phyloP scores from a whole-genome alignment of 2,888 invertebrate genomes.

The Leucozona laternaria region DNA sequence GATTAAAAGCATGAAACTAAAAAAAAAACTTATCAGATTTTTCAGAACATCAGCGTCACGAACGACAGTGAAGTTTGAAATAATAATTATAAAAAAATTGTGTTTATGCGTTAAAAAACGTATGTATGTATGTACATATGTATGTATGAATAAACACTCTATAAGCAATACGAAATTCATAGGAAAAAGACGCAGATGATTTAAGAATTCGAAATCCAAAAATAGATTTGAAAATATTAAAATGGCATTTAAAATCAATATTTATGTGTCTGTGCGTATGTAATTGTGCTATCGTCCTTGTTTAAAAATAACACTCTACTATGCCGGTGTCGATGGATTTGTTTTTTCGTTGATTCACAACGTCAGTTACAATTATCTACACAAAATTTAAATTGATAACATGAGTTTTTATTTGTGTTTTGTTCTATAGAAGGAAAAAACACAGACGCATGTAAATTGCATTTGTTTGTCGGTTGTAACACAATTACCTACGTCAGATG shows the following conservation, averaged over 20 bases:
- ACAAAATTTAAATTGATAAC: slow-evolving; percentile 33
- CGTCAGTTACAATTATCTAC: slow-evolving; percentile 33
- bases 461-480: slow-evolving; percentile 29
- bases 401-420: not conserved
- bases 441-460: slow-evolving; percentile 32
- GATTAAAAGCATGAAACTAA: not conserved
- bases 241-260: not conserved
- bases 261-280: not conserved
- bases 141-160: too few relatives aligned
- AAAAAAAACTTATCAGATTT: not conserved
- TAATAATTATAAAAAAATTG: not conserved
- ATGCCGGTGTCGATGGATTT: not conserved
- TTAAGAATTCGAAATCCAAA: not conserved
- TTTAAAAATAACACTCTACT: slow-evolving; percentile 1
- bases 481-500: slow-evolving; percentile 53
- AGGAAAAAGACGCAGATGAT: not conserved
- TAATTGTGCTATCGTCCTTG: slow-evolving; percentile 30
- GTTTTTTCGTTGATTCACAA: not conserved
- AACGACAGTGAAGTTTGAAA: not conserved
- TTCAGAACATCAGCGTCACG: not conserved
- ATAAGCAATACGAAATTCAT: not conserved
- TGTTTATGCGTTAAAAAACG: slow-evolving; percentile 4
- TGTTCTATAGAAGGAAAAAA: not conserved
- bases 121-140: not conserved
- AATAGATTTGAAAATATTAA: slow-evolving; percentile 4